Base-by-base conservation (phyloP, 2,888 invertebrate species). In the Apotomis capreana region DNA sequence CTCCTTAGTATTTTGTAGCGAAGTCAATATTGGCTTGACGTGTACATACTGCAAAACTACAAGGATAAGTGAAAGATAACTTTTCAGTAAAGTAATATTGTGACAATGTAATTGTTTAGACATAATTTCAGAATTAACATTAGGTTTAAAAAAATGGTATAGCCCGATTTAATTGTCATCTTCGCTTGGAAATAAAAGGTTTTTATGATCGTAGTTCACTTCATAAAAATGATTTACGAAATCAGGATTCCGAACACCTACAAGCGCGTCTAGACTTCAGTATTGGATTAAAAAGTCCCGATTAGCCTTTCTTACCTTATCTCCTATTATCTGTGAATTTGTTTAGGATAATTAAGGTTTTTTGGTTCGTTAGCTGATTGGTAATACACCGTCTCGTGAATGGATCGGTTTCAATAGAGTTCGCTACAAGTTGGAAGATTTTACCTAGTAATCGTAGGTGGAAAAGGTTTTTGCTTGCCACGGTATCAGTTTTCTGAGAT, bases 211-310 rank as follows among this genome's bases (percentile, higher is more conserved):
- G 10, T 8, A 57, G 4, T 57, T 36, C 36, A 1, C 36, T 26
- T 36, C 15, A 15, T 12, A 15, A 40, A 40, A 63, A 44, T 40
- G 4, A 5, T 40, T 15, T 40, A 10, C 15, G 52, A 15, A 26
- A 64, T 64, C 64, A 44, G 8, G 26, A 64, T 55, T 64, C 64
- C 44, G 54, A 55, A 10, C 44, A 44, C 64, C 44, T 44, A n/a
- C 64, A 55, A 64, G 44, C 44, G 64, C 26, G 64, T 70, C 69
- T 63, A 59, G 69, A 59, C 69, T 58, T 61, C 55, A 13, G 26
- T 49, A 70, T 70, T 70, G 46, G 5, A 55, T 69, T 69, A 61
- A 64, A 64, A 64, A 54, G 44, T 64, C 13, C 52, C 5, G 63
- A 63, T 40, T 40, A 40, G 62, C 13, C 3, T 40, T 15, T 26